Evolutionary conservation across 2,888 invertebrate genomes (phyloP).

Genomic region (Drosophila monieri): DNA sequence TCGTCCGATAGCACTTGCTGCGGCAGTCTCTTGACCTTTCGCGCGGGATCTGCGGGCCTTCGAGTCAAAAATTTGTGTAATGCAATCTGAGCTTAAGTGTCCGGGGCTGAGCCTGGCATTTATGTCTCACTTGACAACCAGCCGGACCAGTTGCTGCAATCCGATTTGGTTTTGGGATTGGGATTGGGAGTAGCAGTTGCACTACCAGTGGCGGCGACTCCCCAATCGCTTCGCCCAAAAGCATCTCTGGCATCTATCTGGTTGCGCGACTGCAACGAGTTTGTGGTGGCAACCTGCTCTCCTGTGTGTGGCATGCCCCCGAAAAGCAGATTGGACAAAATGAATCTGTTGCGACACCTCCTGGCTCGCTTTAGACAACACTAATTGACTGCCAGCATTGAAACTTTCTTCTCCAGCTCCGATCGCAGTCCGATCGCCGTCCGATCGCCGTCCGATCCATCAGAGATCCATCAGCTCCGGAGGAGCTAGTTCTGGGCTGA

Average conservation of each 20-base stretch:
- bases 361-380: background rate
- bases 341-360: conserved; percentile 30
- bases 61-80: background rate
- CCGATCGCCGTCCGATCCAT: no score
- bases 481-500: no score
- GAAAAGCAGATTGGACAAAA: conserved; percentile 9
- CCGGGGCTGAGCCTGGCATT: conserved; percentile 21
- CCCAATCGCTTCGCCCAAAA: conserved; percentile 35
- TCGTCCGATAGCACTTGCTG: background rate
- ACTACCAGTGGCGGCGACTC: conserved; percentile 6
- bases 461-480: no score
- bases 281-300: conserved; percentile 14
- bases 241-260: conserved; percentile 39
- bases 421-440: no score
- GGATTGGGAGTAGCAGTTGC: conserved; percentile 1
- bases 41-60: background rate
- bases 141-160: conserved; percentile 46
- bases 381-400: background rate
- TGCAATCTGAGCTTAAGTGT: background rate
- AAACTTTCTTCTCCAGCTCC: background rate
- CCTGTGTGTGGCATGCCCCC: conserved; percentile 37
- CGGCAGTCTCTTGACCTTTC: background rate
- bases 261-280: conserved; percentile 27
- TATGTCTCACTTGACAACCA: conserved; percentile 46
- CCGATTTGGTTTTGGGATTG: background rate